Percentiles rank a stretch among this genome's conserved stretches.
Conservation (phyloP, 1,140 invertebrate genomes). For the Spodoptera frugiperda region DNA sequence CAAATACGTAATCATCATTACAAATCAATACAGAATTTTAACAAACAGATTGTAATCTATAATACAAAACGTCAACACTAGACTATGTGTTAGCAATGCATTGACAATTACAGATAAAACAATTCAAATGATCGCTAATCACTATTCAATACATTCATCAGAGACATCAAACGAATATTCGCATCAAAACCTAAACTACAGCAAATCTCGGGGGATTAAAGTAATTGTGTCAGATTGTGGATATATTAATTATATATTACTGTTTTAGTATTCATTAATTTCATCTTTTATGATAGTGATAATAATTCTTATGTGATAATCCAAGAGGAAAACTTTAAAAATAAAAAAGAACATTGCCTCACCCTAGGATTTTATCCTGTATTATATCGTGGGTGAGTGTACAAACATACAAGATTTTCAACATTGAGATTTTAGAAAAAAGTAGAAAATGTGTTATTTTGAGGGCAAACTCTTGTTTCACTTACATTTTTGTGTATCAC, state of each 20-base stretch:
- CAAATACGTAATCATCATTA: neutral
- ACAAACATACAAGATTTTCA: no score
- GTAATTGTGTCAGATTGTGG: neutral
- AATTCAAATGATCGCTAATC: neutral
- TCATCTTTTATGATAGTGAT: no score
- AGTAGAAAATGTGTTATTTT: no score
- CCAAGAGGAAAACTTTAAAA: neutral
- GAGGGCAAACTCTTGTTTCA: no score
- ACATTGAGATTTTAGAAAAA: no score
- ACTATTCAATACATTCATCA: neutral
- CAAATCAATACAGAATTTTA: slow-evolving; percentile 14
- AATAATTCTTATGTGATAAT: neutral
- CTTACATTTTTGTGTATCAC: no score
- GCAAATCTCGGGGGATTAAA: neutral
- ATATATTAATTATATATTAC: neutral
- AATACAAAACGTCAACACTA: slow-evolving; percentile 1
- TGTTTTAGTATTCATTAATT: no score
- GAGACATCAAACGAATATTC: neutral
- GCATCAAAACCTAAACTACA: neutral
- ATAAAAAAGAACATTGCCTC: no score
- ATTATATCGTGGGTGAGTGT: no score
- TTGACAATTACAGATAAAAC: neutral
- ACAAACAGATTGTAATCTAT: slow-evolving; percentile 20
- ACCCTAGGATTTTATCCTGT: no score
- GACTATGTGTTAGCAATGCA: slow-evolving; percentile 5